A percentile compares a stretch with the other conserved stretches of the same genome.
These are phyloP conservation scores for Cotesia congregata DNA, from an alignment of 2,888 invertebrate genomes.

Conservation along the genomic window DNA sequence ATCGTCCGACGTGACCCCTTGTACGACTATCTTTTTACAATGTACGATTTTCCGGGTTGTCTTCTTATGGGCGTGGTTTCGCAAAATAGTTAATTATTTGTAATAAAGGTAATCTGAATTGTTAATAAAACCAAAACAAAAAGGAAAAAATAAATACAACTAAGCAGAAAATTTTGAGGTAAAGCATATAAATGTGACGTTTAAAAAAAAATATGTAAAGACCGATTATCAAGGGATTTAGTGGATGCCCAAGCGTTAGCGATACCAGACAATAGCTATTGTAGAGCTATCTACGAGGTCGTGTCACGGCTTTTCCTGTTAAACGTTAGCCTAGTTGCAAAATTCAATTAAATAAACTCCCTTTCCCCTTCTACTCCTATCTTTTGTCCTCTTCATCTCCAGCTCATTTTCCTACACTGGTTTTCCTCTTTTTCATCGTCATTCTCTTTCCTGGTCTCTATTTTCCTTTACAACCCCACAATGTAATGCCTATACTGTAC, in stretches of 20 bases:
- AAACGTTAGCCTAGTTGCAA: conserved; percentile 59
- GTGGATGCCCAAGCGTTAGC: conserved; percentile 25
- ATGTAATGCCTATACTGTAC: not conserved
- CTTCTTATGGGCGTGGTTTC: not conserved
- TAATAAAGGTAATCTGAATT: not conserved
- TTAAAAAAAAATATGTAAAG: conserved; percentile 9
- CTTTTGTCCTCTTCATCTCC: conserved; percentile 5
- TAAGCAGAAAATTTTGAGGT: not conserved
- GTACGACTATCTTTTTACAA: not conserved
- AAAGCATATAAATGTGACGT: not conserved
- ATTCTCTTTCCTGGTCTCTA: conserved; percentile 3
- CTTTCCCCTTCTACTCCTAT: conserved; percentile 23
- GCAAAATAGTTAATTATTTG: not conserved
- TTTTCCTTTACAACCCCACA: not conserved
- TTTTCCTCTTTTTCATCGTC: not conserved
- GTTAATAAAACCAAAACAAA: not conserved
- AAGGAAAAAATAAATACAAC: not conserved
- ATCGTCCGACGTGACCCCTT: not conserved
- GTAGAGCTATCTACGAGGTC: conserved; percentile 40
- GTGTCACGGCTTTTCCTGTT: conserved; percentile 57
- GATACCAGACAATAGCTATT: conserved; percentile 45
- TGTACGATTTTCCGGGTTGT: not conserved
- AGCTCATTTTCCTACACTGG: not conserved
- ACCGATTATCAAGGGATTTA: conserved; percentile 13
- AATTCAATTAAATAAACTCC: conserved; percentile 63